Evolutionary conservation across 2,113 vertebrate species (phyloP).

Genomic region (Melospiza georgiana): DNA sequence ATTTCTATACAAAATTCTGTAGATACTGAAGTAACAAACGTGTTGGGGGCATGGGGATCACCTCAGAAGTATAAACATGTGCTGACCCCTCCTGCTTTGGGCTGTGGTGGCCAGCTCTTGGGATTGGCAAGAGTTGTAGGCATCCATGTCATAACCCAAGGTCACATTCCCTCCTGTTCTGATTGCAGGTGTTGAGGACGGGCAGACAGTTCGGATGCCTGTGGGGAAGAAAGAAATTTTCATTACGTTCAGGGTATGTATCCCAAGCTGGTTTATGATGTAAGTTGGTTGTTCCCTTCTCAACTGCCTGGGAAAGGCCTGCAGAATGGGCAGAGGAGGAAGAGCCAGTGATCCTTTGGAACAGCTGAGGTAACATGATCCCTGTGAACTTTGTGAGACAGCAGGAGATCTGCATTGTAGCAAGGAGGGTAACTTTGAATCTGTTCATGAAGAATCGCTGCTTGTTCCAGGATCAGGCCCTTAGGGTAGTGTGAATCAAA

Average conservation of each 20-base stretch:
- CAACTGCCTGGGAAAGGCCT: background rate
- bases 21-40: background rate
- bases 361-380: constrained; percentile 8
- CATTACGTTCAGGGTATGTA: constrained; percentile 89
- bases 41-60: background rate
- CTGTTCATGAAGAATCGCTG: background rate
- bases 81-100: background rate
- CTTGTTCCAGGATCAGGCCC: background rate
- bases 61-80: background rate
- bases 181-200: constrained; percentile 89
- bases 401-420: background rate
- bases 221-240: constrained; percentile 96
- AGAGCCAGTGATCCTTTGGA: background rate
- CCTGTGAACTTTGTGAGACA: background rate
- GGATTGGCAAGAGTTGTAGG: background rate
- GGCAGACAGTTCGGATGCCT: constrained; percentile 96
- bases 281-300: background rate
- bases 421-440: background rate
- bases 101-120: background rate
- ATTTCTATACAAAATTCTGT: background rate
- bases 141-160: background rate
- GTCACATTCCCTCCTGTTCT: background rate
- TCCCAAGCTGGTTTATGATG: background rate
- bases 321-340: background rate
- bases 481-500: background rate